Percentiles rank a stretch among this genome's conserved stretches.
These are phyloP conservation scores for Brachionus rotundiformis DNA, from an alignment of 1,140 invertebrate species.

Conservation along the genomic window DNA sequence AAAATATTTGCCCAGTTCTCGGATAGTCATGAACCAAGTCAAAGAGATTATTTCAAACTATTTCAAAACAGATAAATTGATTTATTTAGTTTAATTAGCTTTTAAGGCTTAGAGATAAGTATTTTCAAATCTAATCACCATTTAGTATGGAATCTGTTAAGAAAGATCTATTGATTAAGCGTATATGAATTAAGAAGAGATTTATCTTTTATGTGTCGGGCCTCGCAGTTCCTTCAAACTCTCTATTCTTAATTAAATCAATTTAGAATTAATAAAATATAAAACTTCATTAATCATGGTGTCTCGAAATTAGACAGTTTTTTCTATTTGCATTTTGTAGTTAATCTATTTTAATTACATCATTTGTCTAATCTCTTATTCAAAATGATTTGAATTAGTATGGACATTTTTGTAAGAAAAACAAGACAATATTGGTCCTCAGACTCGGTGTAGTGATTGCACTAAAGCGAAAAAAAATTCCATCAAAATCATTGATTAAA, in stretches of 20 bases:
- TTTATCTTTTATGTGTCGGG: slow-evolving; percentile 29
- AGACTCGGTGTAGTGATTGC: background rate
- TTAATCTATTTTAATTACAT: slow-evolving; percentile 48
- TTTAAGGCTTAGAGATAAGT: slow-evolving; percentile 10
- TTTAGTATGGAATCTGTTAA: slow-evolving; percentile 40
- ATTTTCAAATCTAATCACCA: slow-evolving; percentile 28
- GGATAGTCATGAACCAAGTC: slow-evolving; percentile 1
- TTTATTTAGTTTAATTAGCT: slow-evolving; percentile 45
- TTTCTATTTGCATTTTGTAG: background rate
- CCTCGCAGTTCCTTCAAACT: background rate
- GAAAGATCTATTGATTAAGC: slow-evolving; percentile 13
- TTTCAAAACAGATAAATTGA: slow-evolving; percentile 29
- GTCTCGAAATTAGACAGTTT: slow-evolving; percentile 9
- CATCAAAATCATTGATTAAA: background rate
- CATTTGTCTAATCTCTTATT: slow-evolving; percentile 32
- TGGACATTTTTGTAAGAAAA: slow-evolving; percentile 1
- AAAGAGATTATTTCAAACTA: slow-evolving; percentile 37
- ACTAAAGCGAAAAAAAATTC: background rate
- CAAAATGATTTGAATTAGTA: slow-evolving; percentile 24
- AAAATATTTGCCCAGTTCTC: background rate
- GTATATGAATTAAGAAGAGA: slow-evolving; percentile 14
- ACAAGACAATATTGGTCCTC: background rate
- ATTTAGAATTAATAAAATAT: slow-evolving; percentile 45
- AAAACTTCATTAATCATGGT: slow-evolving; percentile 28
- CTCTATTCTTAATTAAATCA: slow-evolving; percentile 34